Percentiles rank a stretch among this genome's conserved stretches.
These are phyloP conservation scores for Sisor rabdophorus DNA, from an alignment of 2,113 vertebrate species.

Conservation along the genomic window DNA sequence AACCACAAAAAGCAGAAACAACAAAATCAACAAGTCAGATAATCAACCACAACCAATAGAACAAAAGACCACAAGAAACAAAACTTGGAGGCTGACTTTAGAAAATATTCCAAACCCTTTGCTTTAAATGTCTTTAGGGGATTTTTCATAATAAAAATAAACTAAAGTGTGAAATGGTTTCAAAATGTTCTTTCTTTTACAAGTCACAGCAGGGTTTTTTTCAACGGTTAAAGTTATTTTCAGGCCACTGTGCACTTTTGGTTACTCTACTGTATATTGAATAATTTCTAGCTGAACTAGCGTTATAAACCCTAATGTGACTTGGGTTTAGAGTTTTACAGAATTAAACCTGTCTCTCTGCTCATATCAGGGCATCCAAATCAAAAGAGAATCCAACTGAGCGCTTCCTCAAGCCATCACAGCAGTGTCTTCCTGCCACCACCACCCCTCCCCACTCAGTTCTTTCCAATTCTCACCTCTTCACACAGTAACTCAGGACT, in stretches of 20 bases:
- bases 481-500: conserved; percentile 4
- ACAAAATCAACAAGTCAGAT: conserved; percentile 7
- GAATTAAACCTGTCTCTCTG: conserved; percentile 7
- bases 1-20: background rate
- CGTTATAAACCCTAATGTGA: background rate
- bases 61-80: conserved; percentile 26
- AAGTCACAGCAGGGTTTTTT: conserved; percentile 53
- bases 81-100: conserved; percentile 18
- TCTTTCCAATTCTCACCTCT: conserved; percentile 28
- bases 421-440: conserved; percentile 50
- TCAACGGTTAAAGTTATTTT: background rate
- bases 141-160: conserved; percentile 44
- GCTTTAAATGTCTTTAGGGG: conserved; percentile 40
- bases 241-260: conserved; percentile 34
- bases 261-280: conserved; percentile 31
- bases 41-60: background rate
- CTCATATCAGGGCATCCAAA: conserved; percentile 20
- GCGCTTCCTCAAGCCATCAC: conserved; percentile 35
- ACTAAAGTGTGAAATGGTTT: conserved; percentile 22
- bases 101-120: conserved; percentile 36
- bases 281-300: background rate
- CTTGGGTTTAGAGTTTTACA: conserved; percentile 22
- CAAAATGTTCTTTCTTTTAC: conserved; percentile 42
- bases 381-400: conserved; percentile 53
- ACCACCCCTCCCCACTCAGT: conserved; percentile 9